Percentiles rank a stretch among this genome's conserved stretches.
These are phyloP conservation scores for Alloscopus bannaensis DNA, from an alignment of 2,888 invertebrate species.

Conservation along the genomic window DNA sequence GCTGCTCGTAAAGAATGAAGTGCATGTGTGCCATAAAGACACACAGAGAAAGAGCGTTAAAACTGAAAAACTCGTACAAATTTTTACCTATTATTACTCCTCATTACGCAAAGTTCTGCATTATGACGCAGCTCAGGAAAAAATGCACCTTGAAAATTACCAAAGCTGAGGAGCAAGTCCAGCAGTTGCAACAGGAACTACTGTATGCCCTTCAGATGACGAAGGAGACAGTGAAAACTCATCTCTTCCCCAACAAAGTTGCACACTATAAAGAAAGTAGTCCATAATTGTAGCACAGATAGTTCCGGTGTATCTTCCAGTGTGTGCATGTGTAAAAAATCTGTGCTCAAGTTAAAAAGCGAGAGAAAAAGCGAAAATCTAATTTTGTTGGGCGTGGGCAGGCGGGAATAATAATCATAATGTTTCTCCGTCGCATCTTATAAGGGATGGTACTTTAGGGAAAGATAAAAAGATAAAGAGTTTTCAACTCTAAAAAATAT, in stretches of 20 bases:
- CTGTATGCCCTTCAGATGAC: too few relatives aligned
- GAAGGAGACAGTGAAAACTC: slow-evolving; percentile 16
- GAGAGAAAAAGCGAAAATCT: slow-evolving; percentile 47
- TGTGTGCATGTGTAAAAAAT: slow-evolving; percentile 1
- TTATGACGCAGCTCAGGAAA: too few relatives aligned
- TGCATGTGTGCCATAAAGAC: too few relatives aligned
- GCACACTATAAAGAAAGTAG: slow-evolving; percentile 11
- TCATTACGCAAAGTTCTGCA: slow-evolving; percentile 14
- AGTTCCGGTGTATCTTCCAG: not conserved
- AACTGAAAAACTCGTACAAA: slow-evolving; percentile 6
- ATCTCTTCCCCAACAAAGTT: slow-evolving; percentile 18
- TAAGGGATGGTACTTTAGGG: slow-evolving; percentile 73
- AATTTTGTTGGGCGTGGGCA: slow-evolving; percentile 69
- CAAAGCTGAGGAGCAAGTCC: too few relatives aligned
- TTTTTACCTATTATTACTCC: not conserved
- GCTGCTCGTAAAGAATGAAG: too few relatives aligned
- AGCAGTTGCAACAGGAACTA: slow-evolving; percentile 51
- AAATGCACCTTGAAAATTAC: too few relatives aligned
- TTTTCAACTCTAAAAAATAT: slow-evolving; percentile 69
- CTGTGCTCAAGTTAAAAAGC: not conserved
- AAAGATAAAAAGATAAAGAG: slow-evolving; percentile 73
- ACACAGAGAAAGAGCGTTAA: not conserved
- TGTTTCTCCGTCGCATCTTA: slow-evolving; percentile 67
- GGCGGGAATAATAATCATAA: slow-evolving; percentile 73
- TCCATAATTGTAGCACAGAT: too few relatives aligned